A percentile compares a stretch with the other conserved stretches of the same genome.
Evolutionary conservation across 2,113 vertebrate genomes (phyloP).

Genomic region (Donacobius atricapilla): DNA sequence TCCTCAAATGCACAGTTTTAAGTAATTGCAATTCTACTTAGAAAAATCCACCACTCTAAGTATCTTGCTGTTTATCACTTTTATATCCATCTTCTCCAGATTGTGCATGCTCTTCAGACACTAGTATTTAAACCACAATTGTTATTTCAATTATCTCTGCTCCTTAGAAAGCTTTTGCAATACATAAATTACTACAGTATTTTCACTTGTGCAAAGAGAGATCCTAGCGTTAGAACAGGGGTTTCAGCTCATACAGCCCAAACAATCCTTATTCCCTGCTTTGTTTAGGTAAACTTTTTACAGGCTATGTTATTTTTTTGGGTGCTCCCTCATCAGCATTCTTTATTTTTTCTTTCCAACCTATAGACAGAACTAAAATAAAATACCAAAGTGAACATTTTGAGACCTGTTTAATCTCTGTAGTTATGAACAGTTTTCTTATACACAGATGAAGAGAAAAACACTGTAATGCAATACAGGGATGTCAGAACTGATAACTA

Average conservation of each 20-base stretch:
- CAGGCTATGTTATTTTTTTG: not conserved
- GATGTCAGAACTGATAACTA: not conserved
- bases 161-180: not conserved
- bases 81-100: not conserved
- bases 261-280: not conserved
- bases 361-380: not conserved
- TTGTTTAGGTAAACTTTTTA: not conserved
- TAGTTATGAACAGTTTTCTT: not conserved
- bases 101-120: not conserved
- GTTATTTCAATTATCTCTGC: not conserved
- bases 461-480: not conserved
- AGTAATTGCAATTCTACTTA: not conserved
- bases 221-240: not conserved
- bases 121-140: not conserved
- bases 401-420: not conserved
- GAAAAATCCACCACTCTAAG: not conserved
- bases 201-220: not conserved
- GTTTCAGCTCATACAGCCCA: not conserved
- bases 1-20: not conserved
- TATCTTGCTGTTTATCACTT: not conserved
- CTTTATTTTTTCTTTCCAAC: not conserved
- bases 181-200: not conserved
- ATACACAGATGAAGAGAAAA: not conserved
- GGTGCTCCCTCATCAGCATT: not conserved
- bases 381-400: not conserved